These are phyloP conservation scores for Acromyrmex charruanus DNA, from an alignment of 1,140 invertebrate species.

Conservation along the genomic window DNA sequence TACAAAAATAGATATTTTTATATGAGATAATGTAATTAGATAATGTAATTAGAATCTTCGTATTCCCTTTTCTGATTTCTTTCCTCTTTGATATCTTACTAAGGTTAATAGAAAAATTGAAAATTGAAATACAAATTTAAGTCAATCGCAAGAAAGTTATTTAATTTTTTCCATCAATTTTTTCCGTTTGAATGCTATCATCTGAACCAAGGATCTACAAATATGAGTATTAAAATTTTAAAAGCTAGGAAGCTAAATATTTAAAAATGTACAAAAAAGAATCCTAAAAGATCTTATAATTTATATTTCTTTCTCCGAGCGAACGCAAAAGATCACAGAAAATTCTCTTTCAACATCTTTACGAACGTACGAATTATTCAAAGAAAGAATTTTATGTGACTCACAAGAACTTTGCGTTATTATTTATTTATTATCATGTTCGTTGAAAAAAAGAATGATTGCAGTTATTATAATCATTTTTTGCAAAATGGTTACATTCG, in stretches of 20 bases:
- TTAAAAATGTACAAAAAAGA: not conserved
- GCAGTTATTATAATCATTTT: no score
- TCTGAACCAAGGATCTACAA: not conserved
- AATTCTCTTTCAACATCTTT: conserved; percentile 18
- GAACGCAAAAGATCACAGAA: not conserved
- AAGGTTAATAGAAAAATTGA: not conserved
- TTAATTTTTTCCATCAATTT: conserved; percentile 1
- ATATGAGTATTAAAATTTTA: not conserved
- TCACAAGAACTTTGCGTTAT: not conserved
- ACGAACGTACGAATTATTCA: not conserved
- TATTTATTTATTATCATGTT: no score
- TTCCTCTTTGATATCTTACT: not conserved
- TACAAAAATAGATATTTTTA: not conserved
- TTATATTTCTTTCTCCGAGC: conserved; percentile 6
- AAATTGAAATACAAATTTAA: not conserved
- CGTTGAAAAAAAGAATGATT: no score
- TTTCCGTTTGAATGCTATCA: not conserved
- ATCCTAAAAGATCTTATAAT: not conserved
- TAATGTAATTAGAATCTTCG: not conserved
- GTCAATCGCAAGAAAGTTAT: not conserved
- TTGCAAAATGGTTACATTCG: no score
- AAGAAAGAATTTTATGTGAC: not conserved
- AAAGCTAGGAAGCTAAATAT: not conserved
- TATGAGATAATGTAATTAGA: not conserved
- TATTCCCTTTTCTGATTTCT: no score